These are phyloP conservation scores for Streptopelia turtur DNA, from an alignment of 2,797 vertebrate species.

Conservation along the genomic window DNA sequence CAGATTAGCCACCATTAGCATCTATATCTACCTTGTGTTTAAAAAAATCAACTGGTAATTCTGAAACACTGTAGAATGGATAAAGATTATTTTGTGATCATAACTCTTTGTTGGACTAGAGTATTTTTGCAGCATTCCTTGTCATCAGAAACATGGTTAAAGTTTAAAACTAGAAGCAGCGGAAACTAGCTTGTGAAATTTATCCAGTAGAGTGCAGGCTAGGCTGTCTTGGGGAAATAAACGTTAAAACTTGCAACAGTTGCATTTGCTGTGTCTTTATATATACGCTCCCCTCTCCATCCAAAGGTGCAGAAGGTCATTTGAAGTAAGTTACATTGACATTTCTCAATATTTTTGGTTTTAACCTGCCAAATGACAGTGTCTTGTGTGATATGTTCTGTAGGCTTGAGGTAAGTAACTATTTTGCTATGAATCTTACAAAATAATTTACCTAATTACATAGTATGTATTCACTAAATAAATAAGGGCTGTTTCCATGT, in stretches of 20 bases:
- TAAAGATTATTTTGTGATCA: constrained; percentile 96
- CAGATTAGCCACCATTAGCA: constrained; percentile 87
- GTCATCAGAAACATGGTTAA: constrained; percentile 97
- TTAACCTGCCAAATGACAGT: fast-evolving
- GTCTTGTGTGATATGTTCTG: fast-evolving
- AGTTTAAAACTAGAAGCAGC: constrained; percentile 88
- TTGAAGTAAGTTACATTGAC: background rate
- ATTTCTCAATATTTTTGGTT: background rate
- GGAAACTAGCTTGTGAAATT: constrained; percentile 88
- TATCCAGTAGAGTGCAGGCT: constrained; percentile 89
- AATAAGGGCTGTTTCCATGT: background rate
- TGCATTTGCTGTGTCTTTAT: constrained; percentile 23
- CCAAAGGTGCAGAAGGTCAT: fast-evolving
- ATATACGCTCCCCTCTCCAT: background rate
- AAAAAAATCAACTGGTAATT: constrained; percentile 84
- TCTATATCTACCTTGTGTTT: constrained; percentile 89
- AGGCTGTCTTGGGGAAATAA: constrained; percentile 98
- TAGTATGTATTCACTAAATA: background rate
- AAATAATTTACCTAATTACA: fast-evolving
- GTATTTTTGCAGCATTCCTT: constrained; percentile 98
- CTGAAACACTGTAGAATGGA: constrained; percentile 96
- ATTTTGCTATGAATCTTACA: background rate
- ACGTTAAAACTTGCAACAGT: constrained; percentile 89
- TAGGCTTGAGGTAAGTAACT: background rate
- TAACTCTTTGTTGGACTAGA: constrained; percentile 97